These are phyloP conservation scores for Leucopternis melanops DNA, from an alignment of 2,113 vertebrate genomes.

Conservation along the genomic window DNA sequence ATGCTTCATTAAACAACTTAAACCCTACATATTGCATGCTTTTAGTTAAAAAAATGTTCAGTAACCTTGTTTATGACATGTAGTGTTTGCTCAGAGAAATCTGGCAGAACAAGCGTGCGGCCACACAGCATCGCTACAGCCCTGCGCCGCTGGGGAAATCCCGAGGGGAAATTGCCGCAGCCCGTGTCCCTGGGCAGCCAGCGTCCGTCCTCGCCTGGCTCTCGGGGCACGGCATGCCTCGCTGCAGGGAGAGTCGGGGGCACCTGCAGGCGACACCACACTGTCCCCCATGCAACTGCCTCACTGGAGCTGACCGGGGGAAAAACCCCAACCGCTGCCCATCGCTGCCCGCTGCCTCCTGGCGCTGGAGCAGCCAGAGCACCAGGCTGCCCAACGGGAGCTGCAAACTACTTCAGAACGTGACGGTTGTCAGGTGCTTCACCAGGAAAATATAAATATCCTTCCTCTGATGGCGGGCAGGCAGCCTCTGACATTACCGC, in stretches of 20 bases:
- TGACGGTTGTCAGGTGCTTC: accelerated
- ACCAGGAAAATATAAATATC: accelerated
- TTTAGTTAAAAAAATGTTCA: background rate
- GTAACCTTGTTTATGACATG: background rate
- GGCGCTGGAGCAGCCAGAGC: background rate
- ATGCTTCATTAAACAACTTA: background rate
- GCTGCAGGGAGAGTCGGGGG: background rate
- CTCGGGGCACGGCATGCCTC: too few species aligned
- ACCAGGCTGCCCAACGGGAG: background rate
- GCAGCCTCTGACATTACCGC: background rate
- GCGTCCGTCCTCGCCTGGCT: accelerated
- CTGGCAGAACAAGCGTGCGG: background rate
- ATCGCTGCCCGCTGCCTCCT: background rate
- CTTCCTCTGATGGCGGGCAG: background rate
- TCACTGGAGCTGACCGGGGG: background rate
- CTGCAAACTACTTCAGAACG: background rate
- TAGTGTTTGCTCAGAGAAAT: background rate
- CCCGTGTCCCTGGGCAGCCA: background rate
- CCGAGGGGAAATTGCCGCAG: accelerated
- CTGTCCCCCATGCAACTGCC: background rate
- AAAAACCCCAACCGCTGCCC: too few species aligned
- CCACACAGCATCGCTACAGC: background rate
- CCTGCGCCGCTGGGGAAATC: background rate
- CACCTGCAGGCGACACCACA: background rate
- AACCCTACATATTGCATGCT: background rate